Evolutionary conservation across 2,113 vertebrate species (phyloP).

Genomic region (Mus pahari): DNA sequence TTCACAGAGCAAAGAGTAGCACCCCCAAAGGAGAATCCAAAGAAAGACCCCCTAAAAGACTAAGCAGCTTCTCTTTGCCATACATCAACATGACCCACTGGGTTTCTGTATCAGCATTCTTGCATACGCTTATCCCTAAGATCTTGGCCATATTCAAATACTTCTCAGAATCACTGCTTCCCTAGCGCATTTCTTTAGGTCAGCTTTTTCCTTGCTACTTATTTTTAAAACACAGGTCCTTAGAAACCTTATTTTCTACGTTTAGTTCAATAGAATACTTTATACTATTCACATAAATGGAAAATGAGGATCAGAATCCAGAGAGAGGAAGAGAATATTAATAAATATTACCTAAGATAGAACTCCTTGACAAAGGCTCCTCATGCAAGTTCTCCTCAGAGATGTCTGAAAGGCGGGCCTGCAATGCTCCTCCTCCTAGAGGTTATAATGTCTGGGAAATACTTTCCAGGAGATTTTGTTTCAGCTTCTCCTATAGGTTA

Average conservation of each 20-base stretch:
- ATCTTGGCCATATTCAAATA: conserved; percentile 13
- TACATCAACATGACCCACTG: background rate
- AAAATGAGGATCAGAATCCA: background rate
- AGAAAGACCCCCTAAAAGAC: conserved; percentile 7
- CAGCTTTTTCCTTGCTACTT: conserved; percentile 42
- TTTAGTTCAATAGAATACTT: conserved; percentile 20
- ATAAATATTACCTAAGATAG: conserved; percentile 65
- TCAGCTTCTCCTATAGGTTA: conserved; percentile 55
- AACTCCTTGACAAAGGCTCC: conserved; percentile 20
- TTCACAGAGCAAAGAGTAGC: background rate
- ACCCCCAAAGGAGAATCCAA: background rate
- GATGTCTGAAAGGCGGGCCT: conserved; percentile 29
- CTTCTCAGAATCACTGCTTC: background rate
- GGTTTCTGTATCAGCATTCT: conserved; percentile 26
- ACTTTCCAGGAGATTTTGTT: conserved; percentile 7
- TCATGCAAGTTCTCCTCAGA: conserved; percentile 58
- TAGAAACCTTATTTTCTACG: conserved; percentile 41
- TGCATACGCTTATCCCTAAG: background rate
- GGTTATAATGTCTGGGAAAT: conserved; percentile 25
- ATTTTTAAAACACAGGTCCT: conserved; percentile 35
- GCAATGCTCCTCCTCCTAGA: conserved; percentile 58
- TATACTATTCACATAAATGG: background rate
- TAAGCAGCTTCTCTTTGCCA: background rate
- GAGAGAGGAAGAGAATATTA: conserved; percentile 53
- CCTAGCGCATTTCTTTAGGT: conserved; percentile 45